A percentile compares a stretch with the other conserved stretches of the same genome.
These are phyloP conservation scores for Cyphomyrus discorhynchus DNA, from an alignment of 2,113 vertebrate species.

Conservation along the genomic window DNA sequence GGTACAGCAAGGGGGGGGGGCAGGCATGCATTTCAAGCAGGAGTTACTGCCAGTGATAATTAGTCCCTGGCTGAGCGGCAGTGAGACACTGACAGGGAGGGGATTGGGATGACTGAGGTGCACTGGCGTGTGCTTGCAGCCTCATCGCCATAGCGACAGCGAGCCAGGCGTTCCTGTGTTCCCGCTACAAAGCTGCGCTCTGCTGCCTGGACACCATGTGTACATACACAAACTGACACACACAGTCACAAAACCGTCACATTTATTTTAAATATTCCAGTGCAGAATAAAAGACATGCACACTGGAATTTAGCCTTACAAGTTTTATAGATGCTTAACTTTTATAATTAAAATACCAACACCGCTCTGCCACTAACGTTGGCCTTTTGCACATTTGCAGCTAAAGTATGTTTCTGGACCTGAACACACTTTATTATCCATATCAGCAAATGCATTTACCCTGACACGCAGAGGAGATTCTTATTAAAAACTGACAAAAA, in stretches of 20 bases:
- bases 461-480: background rate
- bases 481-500: background rate
- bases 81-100: constrained; percentile 40
- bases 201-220: background rate
- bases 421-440: background rate
- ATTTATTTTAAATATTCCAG: background rate
- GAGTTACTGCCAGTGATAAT: constrained; percentile 62
- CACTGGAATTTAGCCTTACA: background rate
- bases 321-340: background rate
- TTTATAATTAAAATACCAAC: background rate
- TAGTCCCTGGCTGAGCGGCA: constrained; percentile 51
- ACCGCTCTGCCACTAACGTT: background rate
- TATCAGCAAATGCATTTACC: background rate
- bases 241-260: background rate
- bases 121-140: constrained; percentile 44
- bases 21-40: constrained; percentile 44
- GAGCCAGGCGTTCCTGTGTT: constrained; percentile 62
- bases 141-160: constrained; percentile 55
- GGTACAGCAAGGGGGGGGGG: background rate
- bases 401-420: background rate
- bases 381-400: background rate
- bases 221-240: constrained; percentile 9
- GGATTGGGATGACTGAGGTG: constrained; percentile 18
- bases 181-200: constrained; percentile 53
- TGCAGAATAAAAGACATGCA: background rate